Evolutionary conservation across 1,140 invertebrate species (phyloP).

Genomic region (Drosophila santomea): DNA sequence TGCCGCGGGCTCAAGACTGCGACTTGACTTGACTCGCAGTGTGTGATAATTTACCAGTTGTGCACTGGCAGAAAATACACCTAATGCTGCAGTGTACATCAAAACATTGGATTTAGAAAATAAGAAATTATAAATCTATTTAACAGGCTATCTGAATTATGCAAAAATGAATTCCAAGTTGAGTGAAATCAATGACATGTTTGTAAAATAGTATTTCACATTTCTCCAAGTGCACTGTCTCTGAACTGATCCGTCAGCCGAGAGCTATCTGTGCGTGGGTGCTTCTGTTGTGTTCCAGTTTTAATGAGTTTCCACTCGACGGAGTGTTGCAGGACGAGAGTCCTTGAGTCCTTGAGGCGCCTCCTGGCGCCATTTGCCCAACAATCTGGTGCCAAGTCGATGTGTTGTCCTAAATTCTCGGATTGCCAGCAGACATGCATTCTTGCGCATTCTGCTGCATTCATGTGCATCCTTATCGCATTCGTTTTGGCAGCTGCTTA

Average conservation of each 20-base stretch:
- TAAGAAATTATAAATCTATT: background rate
- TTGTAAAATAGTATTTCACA: background rate
- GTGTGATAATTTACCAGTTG: slow-evolving; percentile 25
- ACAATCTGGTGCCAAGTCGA: slow-evolving; percentile 26
- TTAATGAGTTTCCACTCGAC: slow-evolving; percentile 77
- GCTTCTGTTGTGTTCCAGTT: slow-evolving; percentile 70
- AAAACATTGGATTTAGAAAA: no score
- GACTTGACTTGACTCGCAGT: slow-evolving; percentile 28
- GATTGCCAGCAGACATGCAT: slow-evolving; percentile 32
- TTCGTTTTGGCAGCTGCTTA: slow-evolving; percentile 22
- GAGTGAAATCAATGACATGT: no score
- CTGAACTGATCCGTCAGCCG: slow-evolving; percentile 54
- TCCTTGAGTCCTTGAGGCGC: slow-evolving; percentile 74
- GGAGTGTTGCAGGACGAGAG: slow-evolving; percentile 47
- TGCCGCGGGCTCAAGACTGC: slow-evolving; percentile 29
- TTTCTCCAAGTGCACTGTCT: slow-evolving; percentile 27
- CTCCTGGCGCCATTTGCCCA: slow-evolving; percentile 70
- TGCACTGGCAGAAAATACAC: slow-evolving; percentile 3
- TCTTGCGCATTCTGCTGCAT: slow-evolving; percentile 32
- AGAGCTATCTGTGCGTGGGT: slow-evolving; percentile 38
- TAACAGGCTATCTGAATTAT: no score
- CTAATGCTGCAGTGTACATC: fast-evolving
- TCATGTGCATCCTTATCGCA: slow-evolving; percentile 33
- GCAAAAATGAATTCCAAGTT: no score
- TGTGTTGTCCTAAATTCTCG: slow-evolving; percentile 35